Conservation (phyloP, 2,113 vertebrate species). For the Alethe diademata region DNA sequence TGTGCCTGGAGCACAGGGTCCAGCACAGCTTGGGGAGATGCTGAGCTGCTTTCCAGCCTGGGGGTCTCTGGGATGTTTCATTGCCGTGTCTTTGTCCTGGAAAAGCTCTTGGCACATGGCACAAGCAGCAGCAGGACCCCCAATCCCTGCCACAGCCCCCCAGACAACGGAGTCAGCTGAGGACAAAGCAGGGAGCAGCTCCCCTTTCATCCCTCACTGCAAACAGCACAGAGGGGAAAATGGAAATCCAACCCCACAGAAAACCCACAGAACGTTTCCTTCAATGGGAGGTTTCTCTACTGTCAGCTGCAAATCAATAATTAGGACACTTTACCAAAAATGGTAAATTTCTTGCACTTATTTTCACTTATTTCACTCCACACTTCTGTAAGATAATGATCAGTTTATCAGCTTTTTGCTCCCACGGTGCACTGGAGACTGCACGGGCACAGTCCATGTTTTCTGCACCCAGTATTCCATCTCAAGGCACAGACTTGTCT, state of each 20-base stretch:
- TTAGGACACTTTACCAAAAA: not conserved
- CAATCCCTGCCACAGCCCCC: not conserved
- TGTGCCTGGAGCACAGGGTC: not conserved
- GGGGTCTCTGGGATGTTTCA: not conserved
- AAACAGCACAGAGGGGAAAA: accelerated
- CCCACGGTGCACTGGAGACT: accelerated
- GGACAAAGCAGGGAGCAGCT: not conserved
- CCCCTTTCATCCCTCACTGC: not conserved
- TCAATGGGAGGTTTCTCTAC: accelerated
- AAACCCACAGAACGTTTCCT: accelerated
- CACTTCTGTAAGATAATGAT: not conserved
- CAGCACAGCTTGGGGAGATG: accelerated
- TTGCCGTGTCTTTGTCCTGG: not conserved
- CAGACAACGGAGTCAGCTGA: not conserved
- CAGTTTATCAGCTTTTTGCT: not conserved
- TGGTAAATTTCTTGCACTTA: accelerated
- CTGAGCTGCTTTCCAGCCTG: not conserved
- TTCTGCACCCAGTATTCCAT: not conserved
- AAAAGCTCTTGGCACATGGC: conserved; percentile 11
- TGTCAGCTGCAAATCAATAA: not conserved
- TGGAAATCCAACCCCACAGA: not conserved
- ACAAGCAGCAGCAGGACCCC: not conserved
- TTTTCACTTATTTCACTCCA: not conserved
- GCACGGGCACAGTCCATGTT: accelerated
- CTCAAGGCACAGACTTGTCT: not conserved